Conservation (phyloP, 2,113 vertebrate species). For the Antechinus stuartii region DNA sequence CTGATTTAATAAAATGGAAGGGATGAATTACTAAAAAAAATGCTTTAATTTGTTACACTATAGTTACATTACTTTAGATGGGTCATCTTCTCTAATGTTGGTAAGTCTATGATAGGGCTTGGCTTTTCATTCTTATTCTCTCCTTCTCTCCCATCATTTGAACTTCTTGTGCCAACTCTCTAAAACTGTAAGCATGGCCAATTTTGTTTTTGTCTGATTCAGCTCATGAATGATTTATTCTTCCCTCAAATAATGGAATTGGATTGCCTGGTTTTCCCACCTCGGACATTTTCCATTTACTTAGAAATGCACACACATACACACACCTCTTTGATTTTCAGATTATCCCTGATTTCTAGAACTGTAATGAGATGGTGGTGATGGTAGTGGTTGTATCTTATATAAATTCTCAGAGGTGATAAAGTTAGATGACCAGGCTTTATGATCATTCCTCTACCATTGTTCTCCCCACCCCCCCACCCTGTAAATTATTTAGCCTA, state of each 20-base stretch:
- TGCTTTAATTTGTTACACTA: not conserved
- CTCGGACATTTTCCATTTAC: not conserved
- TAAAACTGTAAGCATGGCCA: not conserved
- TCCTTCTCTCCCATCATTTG: not conserved
- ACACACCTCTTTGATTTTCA: too few relatives aligned
- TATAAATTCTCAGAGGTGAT: not conserved
- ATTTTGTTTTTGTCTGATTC: not conserved
- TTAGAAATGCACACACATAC: not conserved
- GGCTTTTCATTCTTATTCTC: not conserved
- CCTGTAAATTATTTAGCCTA: not conserved
- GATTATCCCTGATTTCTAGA: not conserved
- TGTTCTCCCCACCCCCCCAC: not conserved
- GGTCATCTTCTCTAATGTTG: not conserved
- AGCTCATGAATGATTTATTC: not conserved
- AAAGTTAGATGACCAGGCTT: not conserved
- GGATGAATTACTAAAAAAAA: not conserved
- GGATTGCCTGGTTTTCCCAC: not conserved
- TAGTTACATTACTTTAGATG: not conserved
- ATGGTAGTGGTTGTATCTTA: not conserved
- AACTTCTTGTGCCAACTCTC: not conserved
- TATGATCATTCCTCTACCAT: too few relatives aligned
- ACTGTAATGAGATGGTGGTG: not conserved
- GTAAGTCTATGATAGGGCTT: not conserved
- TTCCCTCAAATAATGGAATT: not conserved
- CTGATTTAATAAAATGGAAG: not conserved